phyloP scores from a whole-genome alignment of 2,888 invertebrate genomes.

The Rambutsinella grinnellia region DNA sequence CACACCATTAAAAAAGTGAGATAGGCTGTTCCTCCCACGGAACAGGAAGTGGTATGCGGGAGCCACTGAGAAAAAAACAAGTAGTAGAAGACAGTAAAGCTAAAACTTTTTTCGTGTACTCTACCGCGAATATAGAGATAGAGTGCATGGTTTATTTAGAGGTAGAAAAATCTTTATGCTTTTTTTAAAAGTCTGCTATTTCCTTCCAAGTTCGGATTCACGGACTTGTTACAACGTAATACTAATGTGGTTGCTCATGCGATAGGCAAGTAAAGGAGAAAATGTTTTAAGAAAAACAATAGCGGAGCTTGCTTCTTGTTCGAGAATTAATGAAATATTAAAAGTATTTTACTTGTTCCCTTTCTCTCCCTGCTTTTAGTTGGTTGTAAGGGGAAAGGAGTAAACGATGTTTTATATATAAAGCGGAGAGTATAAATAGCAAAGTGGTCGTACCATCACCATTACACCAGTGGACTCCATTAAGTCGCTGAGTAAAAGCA shows the following conservation, averaged over 20 bases:
- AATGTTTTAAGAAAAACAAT: slow-evolving; percentile 10
- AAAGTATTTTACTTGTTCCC: slow-evolving; percentile 30
- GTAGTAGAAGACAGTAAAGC: too few relatives aligned
- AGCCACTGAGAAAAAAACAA: too few relatives aligned
- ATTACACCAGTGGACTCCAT: neutral
- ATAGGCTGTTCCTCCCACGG: too few relatives aligned
- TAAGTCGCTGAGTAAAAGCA: slow-evolving; percentile 8
- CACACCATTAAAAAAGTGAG: too few relatives aligned
- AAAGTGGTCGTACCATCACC: neutral
- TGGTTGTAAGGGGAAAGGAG: neutral
- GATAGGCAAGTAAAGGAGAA: neutral
- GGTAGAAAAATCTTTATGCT: neutral
- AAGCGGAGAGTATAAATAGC: neutral
- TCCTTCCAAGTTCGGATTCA: too few relatives aligned
- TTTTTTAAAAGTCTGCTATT: neutral
- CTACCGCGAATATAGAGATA: neutral
- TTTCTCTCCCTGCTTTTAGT: slow-evolving; percentile 4
- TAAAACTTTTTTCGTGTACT: neutral
- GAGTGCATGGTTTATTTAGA: too few relatives aligned
- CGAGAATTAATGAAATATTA: slow-evolving; percentile 47
- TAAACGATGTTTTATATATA: neutral
- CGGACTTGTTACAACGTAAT: neutral
- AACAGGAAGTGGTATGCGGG: too few relatives aligned
- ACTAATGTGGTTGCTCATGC: neutral
- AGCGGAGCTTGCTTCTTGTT: slow-evolving; percentile 16